Percentiles rank a stretch among this genome's conserved stretches.
Evolutionary conservation across 2,797 vertebrate species (phyloP).

Genomic region (Muscicapa comitata): DNA sequence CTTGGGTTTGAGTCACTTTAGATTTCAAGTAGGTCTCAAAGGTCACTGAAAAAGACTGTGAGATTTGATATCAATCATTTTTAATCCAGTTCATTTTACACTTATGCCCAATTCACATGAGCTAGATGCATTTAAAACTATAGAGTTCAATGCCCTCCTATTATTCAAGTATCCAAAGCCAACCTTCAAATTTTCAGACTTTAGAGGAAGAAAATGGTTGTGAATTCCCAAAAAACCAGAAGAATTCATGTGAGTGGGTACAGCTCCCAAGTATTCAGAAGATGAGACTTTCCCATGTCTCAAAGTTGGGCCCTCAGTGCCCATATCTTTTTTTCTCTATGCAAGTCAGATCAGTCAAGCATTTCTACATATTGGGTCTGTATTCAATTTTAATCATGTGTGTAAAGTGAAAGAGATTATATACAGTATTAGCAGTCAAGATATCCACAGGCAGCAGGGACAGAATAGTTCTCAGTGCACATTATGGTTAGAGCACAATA

Average conservation of each 20-base stretch:
- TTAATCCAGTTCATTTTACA: neutral
- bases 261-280: neutral
- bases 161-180: neutral
- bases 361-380: neutral
- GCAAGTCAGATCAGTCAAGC: neutral
- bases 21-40: neutral
- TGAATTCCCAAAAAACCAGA: neutral
- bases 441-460: neutral
- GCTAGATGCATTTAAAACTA: neutral
- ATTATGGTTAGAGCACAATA: neutral
- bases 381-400: neutral
- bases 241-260: neutral
- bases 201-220: neutral
- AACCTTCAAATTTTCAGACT: neutral
- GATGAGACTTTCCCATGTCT: neutral
- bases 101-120: neutral
- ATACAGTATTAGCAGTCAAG: neutral
- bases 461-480: neutral
- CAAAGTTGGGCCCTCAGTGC: accelerated
- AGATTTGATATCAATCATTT: neutral
- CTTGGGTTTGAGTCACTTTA: neutral
- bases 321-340: neutral
- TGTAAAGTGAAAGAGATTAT: neutral
- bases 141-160: neutral
- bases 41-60: neutral